Conservation (phyloP, 2,113 vertebrate genomes). For the Phocoena sinus region DNA sequence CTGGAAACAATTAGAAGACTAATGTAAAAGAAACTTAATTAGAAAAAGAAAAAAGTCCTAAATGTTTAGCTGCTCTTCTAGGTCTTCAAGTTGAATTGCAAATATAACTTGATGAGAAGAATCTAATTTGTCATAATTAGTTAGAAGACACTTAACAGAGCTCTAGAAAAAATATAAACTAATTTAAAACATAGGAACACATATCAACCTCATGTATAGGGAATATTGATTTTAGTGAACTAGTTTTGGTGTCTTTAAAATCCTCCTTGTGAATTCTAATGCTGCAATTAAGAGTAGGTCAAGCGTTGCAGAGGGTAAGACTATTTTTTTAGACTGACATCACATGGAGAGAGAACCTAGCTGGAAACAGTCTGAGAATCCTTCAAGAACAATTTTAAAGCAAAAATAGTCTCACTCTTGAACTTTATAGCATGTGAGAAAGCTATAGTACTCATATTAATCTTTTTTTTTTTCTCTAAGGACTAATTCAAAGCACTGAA, state of each 20-base stretch:
- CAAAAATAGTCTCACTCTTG: neutral
- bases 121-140: slow-evolving; percentile 47
- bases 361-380: neutral
- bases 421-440: neutral
- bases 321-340: neutral
- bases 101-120: slow-evolving; percentile 10
- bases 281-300: neutral
- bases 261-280: neutral
- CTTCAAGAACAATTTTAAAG: neutral
- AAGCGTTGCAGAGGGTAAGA: neutral
- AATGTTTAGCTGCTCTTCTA: neutral
- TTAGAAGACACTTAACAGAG: slow-evolving; percentile 24
- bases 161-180: slow-evolving; percentile 45
- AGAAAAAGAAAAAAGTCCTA: neutral
- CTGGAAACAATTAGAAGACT: slow-evolving; percentile 7
- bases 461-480: neutral
- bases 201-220: neutral
- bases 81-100: slow-evolving; percentile 39
- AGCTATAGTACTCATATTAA: neutral
- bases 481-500: neutral
- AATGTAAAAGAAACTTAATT: slow-evolving; percentile 45
- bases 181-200: neutral
- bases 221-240: slow-evolving; percentile 6
- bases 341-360: neutral
- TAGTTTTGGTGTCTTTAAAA: neutral